phyloP scores from a whole-genome alignment of 2,797 vertebrate genomes.

The Limnodromus scolopaceus region DNA sequence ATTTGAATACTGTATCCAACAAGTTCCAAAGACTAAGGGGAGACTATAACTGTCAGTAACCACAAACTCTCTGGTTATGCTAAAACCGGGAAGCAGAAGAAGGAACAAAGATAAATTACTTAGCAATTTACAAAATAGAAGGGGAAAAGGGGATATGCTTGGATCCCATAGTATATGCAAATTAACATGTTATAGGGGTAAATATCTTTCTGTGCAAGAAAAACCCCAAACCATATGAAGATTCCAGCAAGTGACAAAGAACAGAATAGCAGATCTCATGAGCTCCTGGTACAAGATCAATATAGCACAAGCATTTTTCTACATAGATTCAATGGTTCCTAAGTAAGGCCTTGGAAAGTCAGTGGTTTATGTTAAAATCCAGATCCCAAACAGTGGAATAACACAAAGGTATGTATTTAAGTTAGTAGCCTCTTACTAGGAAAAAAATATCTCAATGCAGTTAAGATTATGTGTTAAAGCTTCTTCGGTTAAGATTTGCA shows the following conservation, averaged over 20 bases:
- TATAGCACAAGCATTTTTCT: background rate
- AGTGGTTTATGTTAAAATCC: background rate
- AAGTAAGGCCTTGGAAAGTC: background rate
- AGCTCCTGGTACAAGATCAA: background rate
- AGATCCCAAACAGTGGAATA: background rate
- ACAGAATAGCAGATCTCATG: background rate
- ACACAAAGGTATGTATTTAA: background rate
- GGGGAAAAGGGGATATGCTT: background rate
- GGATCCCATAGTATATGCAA: background rate
- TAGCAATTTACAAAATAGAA: background rate
- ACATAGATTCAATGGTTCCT: background rate
- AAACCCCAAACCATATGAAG: rapidly evolving
- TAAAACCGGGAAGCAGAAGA: background rate
- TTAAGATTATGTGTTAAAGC: background rate
- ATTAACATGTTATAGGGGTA: background rate
- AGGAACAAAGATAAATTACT: background rate
- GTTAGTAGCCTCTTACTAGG: background rate
- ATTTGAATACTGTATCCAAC: background rate
- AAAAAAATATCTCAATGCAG: background rate
- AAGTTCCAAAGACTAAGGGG: background rate
- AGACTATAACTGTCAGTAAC: background rate
- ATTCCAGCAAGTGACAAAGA: background rate
- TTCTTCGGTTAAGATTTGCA: background rate
- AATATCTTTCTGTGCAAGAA: background rate
- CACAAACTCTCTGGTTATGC: background rate